Conservation (phyloP, 1,140 invertebrate species). For the Venturia canescens region DNA sequence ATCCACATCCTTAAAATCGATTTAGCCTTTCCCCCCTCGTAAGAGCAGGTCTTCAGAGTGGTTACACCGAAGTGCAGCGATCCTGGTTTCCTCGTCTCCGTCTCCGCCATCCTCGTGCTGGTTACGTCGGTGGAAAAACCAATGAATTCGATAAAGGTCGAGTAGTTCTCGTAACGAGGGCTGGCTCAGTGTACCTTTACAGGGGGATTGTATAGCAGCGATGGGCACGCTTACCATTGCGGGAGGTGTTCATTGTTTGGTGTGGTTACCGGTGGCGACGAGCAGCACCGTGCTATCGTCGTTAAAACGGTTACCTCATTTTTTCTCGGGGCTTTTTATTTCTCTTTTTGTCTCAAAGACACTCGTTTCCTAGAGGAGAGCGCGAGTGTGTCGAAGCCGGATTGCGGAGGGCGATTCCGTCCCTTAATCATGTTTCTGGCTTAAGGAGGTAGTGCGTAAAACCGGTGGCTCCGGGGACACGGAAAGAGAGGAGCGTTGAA, state of each 20-base stretch:
- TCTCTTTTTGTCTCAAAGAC: not conserved
- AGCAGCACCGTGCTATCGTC: not conserved
- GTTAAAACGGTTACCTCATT: not conserved
- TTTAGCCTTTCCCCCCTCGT: too few species aligned
- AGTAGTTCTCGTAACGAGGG: not conserved
- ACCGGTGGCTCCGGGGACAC: not conserved
- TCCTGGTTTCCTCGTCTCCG: too few species aligned
- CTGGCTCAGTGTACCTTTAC: not conserved
- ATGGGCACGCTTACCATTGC: constrained; percentile 3
- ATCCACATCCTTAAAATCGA: too few species aligned
- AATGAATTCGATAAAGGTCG: too few species aligned
- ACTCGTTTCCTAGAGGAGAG: too few species aligned
- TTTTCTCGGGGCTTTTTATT: not conserved
- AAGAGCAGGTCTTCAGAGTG: too few species aligned
- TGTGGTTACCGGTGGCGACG: constrained; percentile 1
- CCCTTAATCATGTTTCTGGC: not conserved
- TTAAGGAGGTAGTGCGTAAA: not conserved
- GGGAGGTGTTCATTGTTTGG: not conserved
- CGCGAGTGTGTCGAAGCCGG: too few species aligned
- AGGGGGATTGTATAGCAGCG: not conserved
- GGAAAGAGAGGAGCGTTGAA: not conserved
- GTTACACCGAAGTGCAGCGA: too few species aligned
- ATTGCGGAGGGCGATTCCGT: not conserved
- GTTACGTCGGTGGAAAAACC: too few species aligned
- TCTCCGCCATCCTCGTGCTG: too few species aligned